Evolutionary conservation across 1,140 invertebrate species (phyloP).

Genomic region (Diuraphis noxia): DNA sequence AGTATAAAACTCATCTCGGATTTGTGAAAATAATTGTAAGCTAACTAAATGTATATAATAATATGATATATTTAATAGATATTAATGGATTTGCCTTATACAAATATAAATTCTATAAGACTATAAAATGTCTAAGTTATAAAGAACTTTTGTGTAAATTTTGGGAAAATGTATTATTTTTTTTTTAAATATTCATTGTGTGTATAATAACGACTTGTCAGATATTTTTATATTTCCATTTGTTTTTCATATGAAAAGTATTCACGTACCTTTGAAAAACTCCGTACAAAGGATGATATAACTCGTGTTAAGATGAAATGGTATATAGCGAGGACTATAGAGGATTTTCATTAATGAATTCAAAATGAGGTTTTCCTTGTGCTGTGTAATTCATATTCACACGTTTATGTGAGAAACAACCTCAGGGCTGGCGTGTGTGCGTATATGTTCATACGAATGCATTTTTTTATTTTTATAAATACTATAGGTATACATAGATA

Average conservation of each 20-base stretch:
- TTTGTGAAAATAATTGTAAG: not conserved
- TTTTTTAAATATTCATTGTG: not conserved
- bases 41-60: not conserved
- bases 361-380: slow-evolving; percentile 23
- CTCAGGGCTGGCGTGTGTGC: not conserved
- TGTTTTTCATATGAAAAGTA: not conserved
- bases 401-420: not conserved
- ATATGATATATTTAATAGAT: not conserved
- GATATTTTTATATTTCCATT: slow-evolving; percentile 1
- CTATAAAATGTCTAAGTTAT: not conserved
- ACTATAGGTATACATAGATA: not conserved
- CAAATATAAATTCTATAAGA: not conserved
- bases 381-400: slow-evolving; percentile 13
- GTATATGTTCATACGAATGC: not conserved
- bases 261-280: not conserved
- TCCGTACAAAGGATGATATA: not conserved
- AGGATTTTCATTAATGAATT: slow-evolving; percentile 41
- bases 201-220: not conserved
- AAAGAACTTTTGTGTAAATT: not conserved
- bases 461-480: not conserved
- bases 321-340: not conserved
- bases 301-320: slow-evolving; percentile 18
- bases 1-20: not conserved
- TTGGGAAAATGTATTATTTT: not conserved
- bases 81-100: not conserved